Evolutionary conservation across 2,888 invertebrate genomes (phyloP).

Genomic region (Polyploca ridens): DNA sequence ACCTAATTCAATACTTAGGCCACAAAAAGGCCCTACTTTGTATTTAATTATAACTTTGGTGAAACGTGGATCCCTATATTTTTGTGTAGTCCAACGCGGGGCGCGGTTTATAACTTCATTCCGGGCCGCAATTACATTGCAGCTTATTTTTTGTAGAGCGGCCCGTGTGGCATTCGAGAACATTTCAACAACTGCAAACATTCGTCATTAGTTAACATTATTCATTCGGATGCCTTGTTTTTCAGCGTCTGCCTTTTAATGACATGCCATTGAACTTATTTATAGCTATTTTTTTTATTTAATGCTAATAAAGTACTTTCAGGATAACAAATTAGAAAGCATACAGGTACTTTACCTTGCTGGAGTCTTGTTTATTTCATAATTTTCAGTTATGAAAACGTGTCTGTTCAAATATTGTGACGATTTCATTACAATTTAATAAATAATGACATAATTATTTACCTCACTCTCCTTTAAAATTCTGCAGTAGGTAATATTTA

Average conservation of each 20-base stretch:
- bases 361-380: background rate
- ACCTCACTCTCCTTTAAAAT: too few species aligned
- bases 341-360: background rate
- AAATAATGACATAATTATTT: too few species aligned
- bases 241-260: slow-evolving; percentile 69
- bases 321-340: background rate
- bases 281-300: slow-evolving; percentile 14
- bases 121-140: slow-evolving; percentile 66
- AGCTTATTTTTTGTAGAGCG: slow-evolving; percentile 50
- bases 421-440: too few species aligned
- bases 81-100: slow-evolving; percentile 23
- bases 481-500: too few species aligned
- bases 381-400: too few species aligned
- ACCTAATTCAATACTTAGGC: background rate
- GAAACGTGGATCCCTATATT: slow-evolving; percentile 19
- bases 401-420: too few species aligned
- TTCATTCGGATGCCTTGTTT: slow-evolving; percentile 65
- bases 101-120: slow-evolving; percentile 67
- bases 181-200: slow-evolving; percentile 67
- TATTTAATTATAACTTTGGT: slow-evolving; percentile 28
- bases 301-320: background rate
- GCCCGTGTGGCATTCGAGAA: slow-evolving; percentile 55
- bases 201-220: slow-evolving; percentile 73
- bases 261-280: slow-evolving; percentile 46
- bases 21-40: background rate